phyloP scores from a whole-genome alignment of 2,113 vertebrate genomes.

The Sclerurus mexicanus region DNA sequence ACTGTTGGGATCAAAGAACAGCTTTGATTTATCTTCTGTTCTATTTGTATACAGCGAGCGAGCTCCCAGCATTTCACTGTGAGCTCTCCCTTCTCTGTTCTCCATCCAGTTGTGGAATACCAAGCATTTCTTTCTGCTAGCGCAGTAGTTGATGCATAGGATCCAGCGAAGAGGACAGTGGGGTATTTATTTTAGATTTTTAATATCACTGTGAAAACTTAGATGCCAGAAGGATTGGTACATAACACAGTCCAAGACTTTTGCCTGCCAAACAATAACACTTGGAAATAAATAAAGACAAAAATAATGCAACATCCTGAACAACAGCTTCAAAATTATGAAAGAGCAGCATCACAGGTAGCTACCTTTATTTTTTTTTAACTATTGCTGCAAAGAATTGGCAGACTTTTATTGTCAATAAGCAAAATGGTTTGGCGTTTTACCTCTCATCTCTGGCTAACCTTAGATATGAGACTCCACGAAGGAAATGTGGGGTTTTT shows the following conservation, averaged over 20 bases:
- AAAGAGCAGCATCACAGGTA: neutral
- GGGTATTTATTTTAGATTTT: constrained; percentile 11
- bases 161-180: neutral
- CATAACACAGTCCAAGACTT: neutral
- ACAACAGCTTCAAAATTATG: neutral
- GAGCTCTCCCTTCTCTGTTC: neutral
- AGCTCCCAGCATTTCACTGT: neutral
- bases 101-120: neutral
- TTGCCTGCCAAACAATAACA: constrained; percentile 22
- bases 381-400: neutral
- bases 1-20: neutral
- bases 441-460: neutral
- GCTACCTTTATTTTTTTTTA: neutral
- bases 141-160: neutral
- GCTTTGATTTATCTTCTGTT: neutral
- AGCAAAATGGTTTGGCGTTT: neutral
- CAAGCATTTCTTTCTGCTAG: neutral
- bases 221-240: constrained; percentile 6
- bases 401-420: neutral
- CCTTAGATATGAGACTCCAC: neutral
- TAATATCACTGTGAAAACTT: constrained; percentile 33
- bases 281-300: constrained; percentile 43
- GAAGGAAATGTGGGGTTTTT: neutral
- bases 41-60: rapidly evolving
- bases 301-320: constrained; percentile 7